Percentiles rank a stretch among this genome's conserved stretches.
These are phyloP conservation scores for Xanthia togata DNA, from an alignment of 2,888 invertebrate genomes.

Conservation along the genomic window DNA sequence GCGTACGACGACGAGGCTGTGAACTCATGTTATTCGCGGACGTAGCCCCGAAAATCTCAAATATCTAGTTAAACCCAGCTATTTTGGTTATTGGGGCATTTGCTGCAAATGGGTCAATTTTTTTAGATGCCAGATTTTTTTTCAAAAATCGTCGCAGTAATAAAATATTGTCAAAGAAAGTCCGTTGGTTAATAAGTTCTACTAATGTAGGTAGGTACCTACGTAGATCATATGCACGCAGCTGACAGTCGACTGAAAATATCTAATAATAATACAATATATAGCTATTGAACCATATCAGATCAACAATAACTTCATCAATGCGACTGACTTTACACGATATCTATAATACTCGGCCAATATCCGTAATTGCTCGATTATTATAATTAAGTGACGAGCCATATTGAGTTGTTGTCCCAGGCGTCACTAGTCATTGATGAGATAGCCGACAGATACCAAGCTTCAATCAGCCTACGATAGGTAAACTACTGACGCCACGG, in stretches of 20 bases:
- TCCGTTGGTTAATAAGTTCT: neutral
- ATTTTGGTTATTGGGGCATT: constrained; percentile 35
- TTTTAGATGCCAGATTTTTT: neutral
- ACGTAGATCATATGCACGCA: neutral
- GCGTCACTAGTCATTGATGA: neutral
- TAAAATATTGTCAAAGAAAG: constrained; percentile 3
- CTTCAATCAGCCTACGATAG: neutral
- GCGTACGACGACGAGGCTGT: neutral
- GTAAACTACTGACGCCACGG: neutral
- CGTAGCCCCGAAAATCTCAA: neutral
- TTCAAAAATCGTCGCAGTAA: neutral
- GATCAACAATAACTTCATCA: constrained; percentile 1
- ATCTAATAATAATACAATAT: neutral
- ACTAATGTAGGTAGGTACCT: neutral
- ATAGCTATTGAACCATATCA: neutral
- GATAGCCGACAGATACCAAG: neutral
- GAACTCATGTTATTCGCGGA: constrained; percentile 8
- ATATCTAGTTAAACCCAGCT: constrained; percentile 10
- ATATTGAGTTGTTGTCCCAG: neutral
- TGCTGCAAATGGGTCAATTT: constrained; percentile 31
- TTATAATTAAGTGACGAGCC: constrained; percentile 25
- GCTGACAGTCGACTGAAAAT: neutral
- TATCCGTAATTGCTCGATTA: constrained; percentile 15
- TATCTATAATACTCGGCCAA: neutral
- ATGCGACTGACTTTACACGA: neutral